Evolutionary conservation across 2,113 vertebrate species (phyloP), one percentile per base, ranked within the genome.

Genomic region (Cottus gobio): DNA sequence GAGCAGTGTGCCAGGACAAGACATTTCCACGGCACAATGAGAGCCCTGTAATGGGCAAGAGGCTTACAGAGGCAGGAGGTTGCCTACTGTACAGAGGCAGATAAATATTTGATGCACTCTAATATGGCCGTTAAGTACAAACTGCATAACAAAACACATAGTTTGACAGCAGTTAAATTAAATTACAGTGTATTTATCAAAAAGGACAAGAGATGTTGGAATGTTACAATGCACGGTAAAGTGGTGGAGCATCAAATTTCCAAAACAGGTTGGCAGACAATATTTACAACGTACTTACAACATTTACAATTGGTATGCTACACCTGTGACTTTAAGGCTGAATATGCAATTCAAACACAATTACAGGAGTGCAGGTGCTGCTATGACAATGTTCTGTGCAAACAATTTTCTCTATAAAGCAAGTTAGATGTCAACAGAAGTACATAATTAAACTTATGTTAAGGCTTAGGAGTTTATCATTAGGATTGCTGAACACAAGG

Each of bases 151-250:
- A 75, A 66, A 85, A 87, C 80, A 91, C 85, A 70, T 62, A 69
- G 69, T 71, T 46, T 52, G 79, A 85, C 58, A 81, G 60, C 42
- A 54, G 36, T 71, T 84, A 60, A 86, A 76, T 88, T 89, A 87
- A 85, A 91, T 90, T 84, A 91, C 68, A 80, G 87, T 91, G 78
- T 86, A 84, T 89, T 90, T 91, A 84, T 86, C 68, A 75, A 87
- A 80, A 81, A 75, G 42, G 78, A 75, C 26, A 90, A 72, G 57
- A 84, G 42, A 65, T 81, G 85, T 79, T 91, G 93, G 93, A 95
- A 94, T 95, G 94, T 95, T 91, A 93, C 91, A 93, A 93, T 86
- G 88, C 64, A 91, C 70, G 77, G 91, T 93, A 92, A 93, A 92
- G 93, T 92, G 93, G 83, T 83, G 83, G 71, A 84, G 88, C 83